Evolutionary conservation across 2,888 invertebrate genomes (phyloP).

Genomic region (Julus scanicus): DNA sequence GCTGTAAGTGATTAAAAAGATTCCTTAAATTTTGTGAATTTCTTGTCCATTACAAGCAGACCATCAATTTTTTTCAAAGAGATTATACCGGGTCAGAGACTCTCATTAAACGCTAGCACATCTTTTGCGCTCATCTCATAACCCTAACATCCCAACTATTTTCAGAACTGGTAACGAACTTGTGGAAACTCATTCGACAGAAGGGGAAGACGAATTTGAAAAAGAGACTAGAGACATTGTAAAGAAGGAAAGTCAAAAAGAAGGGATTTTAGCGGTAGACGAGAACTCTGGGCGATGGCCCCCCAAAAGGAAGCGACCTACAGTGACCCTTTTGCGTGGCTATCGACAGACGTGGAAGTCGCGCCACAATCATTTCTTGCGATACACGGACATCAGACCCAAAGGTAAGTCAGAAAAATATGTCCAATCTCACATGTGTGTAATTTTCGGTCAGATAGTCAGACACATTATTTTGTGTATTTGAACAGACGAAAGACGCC

Average conservation of each 20-base stretch:
- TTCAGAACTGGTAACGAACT: conserved; percentile 71
- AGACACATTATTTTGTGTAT: not conserved
- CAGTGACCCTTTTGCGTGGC: conserved; percentile 72
- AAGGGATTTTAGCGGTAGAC: conserved; percentile 61
- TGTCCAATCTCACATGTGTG: not conserved
- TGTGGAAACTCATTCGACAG: conserved; percentile 68
- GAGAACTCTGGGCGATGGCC: conserved; percentile 67
- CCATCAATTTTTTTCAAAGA: not conserved
- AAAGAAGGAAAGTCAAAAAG: conserved; percentile 57
- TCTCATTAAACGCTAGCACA: not conserved
- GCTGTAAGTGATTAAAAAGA: conserved; percentile 72
- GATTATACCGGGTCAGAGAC: not conserved
- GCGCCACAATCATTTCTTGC: conserved; percentile 78
- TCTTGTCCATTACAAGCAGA: conserved; percentile 40
- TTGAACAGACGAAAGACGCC: conserved; percentile 79
- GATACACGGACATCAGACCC: conserved; percentile 85
- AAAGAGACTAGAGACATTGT: conserved; percentile 57
- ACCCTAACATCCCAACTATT: conserved; percentile 51
- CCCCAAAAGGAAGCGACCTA: conserved; percentile 64
- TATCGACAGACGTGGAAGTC: conserved; percentile 79
- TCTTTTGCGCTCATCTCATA: too few relatives aligned
- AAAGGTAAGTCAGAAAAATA: conserved; percentile 67
- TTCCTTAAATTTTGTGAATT: not conserved
- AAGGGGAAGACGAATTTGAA: conserved; percentile 67
- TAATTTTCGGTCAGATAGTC: not conserved